Evolutionary conservation across 2,797 vertebrate species (phyloP).

Genomic region (Lateolabrax maculatus): DNA sequence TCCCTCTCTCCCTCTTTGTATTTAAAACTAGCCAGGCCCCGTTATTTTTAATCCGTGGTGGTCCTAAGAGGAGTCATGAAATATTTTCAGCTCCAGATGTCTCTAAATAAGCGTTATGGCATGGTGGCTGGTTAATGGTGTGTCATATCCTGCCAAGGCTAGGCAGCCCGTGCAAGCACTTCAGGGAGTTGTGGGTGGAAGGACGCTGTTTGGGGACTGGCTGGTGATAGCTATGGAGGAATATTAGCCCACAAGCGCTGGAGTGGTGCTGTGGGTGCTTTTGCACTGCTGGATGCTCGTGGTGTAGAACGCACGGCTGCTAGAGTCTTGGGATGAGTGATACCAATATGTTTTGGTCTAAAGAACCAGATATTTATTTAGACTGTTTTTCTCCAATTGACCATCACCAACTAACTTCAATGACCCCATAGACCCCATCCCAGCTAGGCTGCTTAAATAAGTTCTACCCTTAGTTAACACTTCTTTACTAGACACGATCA

Average conservation of each 20-base stretch:
- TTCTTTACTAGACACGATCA: too few relatives aligned
- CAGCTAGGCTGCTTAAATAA: too few relatives aligned
- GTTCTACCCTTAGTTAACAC: too few relatives aligned
- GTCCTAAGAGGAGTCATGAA: constrained; percentile 67
- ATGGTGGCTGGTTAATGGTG: constrained; percentile 58
- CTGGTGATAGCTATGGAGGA: constrained; percentile 55
- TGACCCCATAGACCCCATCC: too few relatives aligned
- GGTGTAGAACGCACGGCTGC: constrained; percentile 1
- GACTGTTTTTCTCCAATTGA: too few relatives aligned
- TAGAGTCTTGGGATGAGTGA: constrained; percentile 9
- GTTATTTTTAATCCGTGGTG: constrained; percentile 60
- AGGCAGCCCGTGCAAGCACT: constrained; percentile 69
- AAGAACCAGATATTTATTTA: too few relatives aligned
- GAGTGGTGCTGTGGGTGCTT: constrained; percentile 46
- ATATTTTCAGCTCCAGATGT: constrained; percentile 73
- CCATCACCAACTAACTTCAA: too few relatives aligned
- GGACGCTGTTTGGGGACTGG: constrained; percentile 53
- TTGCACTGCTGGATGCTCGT: constrained; percentile 38
- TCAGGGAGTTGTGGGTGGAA: constrained; percentile 54
- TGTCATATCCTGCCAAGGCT: constrained; percentile 68
- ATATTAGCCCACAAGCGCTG: constrained; percentile 52
- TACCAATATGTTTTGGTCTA: not conserved
- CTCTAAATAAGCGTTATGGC: constrained; percentile 66
- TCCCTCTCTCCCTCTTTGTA: constrained; percentile 25
- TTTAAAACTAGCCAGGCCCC: constrained; percentile 50